Base-by-base conservation (phyloP, 2,888 invertebrate genomes). In the Hedychridium roseum region DNA sequence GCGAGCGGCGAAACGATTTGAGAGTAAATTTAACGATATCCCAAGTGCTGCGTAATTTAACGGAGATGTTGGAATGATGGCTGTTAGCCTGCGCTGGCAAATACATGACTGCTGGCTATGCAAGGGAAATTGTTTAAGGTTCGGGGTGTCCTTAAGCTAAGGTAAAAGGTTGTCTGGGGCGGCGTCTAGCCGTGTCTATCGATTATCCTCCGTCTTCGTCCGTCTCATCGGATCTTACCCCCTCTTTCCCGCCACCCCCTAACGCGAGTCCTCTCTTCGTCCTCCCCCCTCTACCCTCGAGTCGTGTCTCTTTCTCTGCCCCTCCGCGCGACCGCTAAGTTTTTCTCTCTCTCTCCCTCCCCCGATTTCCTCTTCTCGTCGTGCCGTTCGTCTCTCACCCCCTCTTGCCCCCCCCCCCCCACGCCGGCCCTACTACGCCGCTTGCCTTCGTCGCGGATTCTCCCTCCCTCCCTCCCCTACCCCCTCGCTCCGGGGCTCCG, bases 131-230 rank as follows among this genome's bases (percentile, higher is more conserved):
- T 66, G 67, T 68, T 57, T 64, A 70, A 68, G 68, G 68, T 64
- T 68, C 59, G 68, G 63, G 66, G 66, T 71, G 71, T 71, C 70
- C 69, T 70, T 67, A 73, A 68, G 71, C 63, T 68, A 65, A 74
- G 70, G 74, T 71, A 73, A 76, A 77, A 77, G 75, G 75, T 75
- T 76, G 76, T 76, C 76, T 76, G 76, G 76, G 75, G 75, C 75
- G 75, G 75, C 74, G 80, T 80, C 80, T 80, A 80, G 80, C 79
- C 80, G 66, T 64, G 71, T 78, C 76, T 80, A 80, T 80, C 79
- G 80, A 80, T 80, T 79, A 75, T 76, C 71, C 69, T 67, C 65
- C 59, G 57, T 74, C 78, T 71, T 75, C 68, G 68, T 71, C 67
- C 62, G 62, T 62, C 64, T 64, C 63, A 63, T 60, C 57, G 62